Evolutionary conservation across 64 coral and sea anemone species (phyloP).

Genomic region (Cladopsammia gracilis): DNA sequence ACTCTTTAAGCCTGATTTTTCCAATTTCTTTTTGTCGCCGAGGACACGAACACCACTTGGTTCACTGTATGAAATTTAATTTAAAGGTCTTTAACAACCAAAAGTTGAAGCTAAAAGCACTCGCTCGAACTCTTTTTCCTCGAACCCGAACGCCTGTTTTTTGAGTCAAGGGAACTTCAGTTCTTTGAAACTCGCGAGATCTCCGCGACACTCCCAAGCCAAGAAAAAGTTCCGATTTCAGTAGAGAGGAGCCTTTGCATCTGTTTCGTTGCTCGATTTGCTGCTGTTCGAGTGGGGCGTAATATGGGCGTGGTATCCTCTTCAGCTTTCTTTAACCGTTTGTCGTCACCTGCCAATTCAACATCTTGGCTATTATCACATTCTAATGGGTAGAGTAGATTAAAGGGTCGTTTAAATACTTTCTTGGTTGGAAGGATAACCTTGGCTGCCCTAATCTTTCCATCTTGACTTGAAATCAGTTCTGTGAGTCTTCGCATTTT

Average conservation of each 20-base stretch:
- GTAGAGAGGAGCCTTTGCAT: no score
- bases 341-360: no score
- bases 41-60: neutral
- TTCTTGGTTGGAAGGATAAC: slow-evolving; percentile 13
- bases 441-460: slow-evolving; percentile 13
- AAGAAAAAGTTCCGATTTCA: neutral
- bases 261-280: no score
- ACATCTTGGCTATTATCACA: no score
- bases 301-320: no score
- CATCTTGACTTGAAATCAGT: neutral
- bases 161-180: no score
- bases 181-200: no score
- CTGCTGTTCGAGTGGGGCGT: no score
- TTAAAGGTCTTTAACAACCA: neutral
- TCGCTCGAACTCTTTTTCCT: neutral
- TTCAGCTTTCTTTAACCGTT: no score
- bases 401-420: neutral
- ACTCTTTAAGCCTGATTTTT: no score
- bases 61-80: neutral
- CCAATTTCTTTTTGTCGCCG: slow-evolving; percentile 42
- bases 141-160: neutral
- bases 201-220: no score
- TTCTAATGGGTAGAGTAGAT: slow-evolving; percentile 5
- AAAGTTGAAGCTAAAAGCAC: neutral
- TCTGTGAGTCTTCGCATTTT: slow-evolving; percentile 28